Conservation (phyloP, 2,888 invertebrate genomes). For the Subacronicta megacephala region DNA sequence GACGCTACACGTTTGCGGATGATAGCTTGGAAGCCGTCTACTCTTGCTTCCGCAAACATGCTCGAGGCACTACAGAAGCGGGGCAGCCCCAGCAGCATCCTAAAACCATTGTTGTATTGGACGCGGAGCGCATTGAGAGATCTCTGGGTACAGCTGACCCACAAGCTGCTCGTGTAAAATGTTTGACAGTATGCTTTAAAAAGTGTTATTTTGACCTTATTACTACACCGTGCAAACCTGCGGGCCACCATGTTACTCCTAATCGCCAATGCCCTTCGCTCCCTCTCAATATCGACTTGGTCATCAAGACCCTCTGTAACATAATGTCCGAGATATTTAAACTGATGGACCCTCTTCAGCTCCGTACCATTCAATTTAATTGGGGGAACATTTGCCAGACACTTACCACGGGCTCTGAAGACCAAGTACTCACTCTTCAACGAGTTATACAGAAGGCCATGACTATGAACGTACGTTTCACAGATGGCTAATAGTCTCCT, state of each 20-base stretch:
- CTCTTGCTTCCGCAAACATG: background rate
- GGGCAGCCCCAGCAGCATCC: background rate
- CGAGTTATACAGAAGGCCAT: background rate
- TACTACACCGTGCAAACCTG: background rate
- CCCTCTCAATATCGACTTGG: background rate
- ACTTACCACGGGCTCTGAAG: slow-evolving; percentile 6
- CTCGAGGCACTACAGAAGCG: background rate
- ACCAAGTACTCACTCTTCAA: slow-evolving; percentile 9
- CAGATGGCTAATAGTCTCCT: slow-evolving; percentile 1
- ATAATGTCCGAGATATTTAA: slow-evolving; percentile 8
- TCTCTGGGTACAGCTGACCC: background rate
- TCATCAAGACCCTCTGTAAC: background rate
- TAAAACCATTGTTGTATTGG: background rate
- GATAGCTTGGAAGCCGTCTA: background rate
- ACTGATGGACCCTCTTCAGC: slow-evolving; percentile 1
- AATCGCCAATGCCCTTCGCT: background rate
- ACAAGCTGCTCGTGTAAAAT: background rate
- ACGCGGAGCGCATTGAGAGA: background rate
- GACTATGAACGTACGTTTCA: background rate
- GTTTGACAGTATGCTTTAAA: background rate
- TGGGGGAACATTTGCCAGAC: background rate
- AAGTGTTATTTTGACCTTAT: background rate
- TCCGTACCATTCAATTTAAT: background rate
- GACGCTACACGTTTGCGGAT: background rate
- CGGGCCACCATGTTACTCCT: background rate